Evolutionary conservation across 2,113 vertebrate species (phyloP).

Genomic region (Casuarius casuarius): DNA sequence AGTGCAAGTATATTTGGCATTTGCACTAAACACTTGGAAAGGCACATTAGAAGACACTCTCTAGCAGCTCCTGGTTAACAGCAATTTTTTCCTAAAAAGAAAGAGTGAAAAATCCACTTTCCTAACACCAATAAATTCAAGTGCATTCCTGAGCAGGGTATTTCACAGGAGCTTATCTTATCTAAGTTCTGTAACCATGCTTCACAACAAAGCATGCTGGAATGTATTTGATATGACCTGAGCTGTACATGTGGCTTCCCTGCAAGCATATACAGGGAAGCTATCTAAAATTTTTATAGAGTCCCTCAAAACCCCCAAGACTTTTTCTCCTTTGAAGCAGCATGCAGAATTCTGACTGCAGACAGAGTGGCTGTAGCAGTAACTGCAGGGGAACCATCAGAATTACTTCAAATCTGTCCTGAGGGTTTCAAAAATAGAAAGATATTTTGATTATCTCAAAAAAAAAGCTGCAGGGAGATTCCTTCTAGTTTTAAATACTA

Average conservation of each 20-base stretch:
- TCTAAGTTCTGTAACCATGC: neutral
- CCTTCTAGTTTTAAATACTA: neutral
- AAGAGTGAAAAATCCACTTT: neutral
- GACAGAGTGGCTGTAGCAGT: neutral
- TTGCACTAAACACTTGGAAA: neutral
- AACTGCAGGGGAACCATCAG: neutral
- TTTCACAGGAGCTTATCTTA: neutral
- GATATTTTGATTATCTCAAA: neutral
- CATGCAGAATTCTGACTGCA: neutral
- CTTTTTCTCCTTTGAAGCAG: neutral
- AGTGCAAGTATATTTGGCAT: rapidly evolving
- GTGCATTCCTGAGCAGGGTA: neutral
- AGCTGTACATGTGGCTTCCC: neutral
- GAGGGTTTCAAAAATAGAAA: neutral
- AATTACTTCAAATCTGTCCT: neutral
- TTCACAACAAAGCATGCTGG: neutral
- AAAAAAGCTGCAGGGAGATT: neutral
- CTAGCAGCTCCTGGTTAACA: neutral
- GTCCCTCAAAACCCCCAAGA: neutral
- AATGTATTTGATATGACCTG: neutral
- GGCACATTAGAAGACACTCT: neutral
- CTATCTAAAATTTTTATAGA: neutral
- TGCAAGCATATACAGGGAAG: neutral
- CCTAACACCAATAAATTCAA: neutral
- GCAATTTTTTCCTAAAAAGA: neutral